Evolutionary conservation across 1,140 invertebrate species (phyloP), one percentile per base, ranked within the genome.

Genomic region (Antheraea mylitta): DNA sequence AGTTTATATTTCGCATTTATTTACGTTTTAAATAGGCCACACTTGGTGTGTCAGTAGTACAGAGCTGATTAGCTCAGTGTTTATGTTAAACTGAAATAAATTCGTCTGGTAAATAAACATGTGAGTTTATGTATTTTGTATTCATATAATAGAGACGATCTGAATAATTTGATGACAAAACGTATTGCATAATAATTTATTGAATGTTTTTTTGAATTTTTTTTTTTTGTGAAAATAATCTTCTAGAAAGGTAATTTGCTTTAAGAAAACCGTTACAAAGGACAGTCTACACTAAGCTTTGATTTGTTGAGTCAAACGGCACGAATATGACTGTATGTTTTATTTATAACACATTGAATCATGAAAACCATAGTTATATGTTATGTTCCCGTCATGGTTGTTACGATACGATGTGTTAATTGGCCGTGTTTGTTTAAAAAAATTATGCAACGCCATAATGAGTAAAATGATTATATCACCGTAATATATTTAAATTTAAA

Each of bases 11-110:
- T 64, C 61, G 62, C 22, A 59, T 42, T 13, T 71, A 68, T 71
- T 71, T 70, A 36, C 60, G 67, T 71, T 66, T 48, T 63, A 71
- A 69, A 48, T 74, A 73, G 71, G 71, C 67, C 71, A 66, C 70
- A 66, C 5, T 62, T 67, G 67, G 59, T 70, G 71, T 82, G 75
- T 77, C 67, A 81, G 76, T 78, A 66, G 76, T 45, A 36, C 75
- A 67, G 72, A 75, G 72, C 75, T 82, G 82, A 84, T 76, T 74
- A 73, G 69, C 65, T 72, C 71, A 22, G 16, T 71, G 67, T 73
- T 76, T 72, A 69, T 58, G 61, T 38, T 64, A 66, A 22, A 19
- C 19, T 38, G 45, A 64, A 67, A 42, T 30, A 66, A 66, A 69
- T 58, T 18, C 11, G 64, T 59, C 66, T 0, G 48, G n/a, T 58